phyloP scores from a whole-genome alignment of 2,888 invertebrate genomes.

The Fragum fragum region DNA sequence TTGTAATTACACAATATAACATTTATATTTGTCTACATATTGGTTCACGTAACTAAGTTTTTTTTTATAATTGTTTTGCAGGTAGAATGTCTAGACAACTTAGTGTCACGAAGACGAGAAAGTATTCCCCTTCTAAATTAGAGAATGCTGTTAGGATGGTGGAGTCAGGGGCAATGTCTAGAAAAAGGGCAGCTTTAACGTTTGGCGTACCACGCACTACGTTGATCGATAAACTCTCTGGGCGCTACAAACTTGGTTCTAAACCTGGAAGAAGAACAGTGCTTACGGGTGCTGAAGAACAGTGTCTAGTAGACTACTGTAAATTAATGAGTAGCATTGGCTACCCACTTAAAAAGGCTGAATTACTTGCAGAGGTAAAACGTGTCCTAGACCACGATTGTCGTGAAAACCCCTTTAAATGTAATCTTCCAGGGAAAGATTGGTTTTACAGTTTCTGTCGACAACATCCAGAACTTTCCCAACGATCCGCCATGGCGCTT shows the following conservation, averaged over 20 bases:
- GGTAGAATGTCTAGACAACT: conserved; percentile 15
- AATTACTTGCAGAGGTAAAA: conserved; percentile 33
- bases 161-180: conserved; percentile 12
- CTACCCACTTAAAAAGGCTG: conserved; percentile 29
- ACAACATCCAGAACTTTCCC: conserved; percentile 13
- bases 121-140: conserved; percentile 36
- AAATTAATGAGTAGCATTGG: conserved; percentile 35
- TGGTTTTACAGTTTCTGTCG: conserved; percentile 29
- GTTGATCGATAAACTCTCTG: conserved; percentile 29
- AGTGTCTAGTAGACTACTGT: conserved; percentile 20
- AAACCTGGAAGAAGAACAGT: conserved; percentile 17
- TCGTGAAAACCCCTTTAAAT: conserved; percentile 23
- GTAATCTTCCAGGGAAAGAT: conserved; percentile 33
- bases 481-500: conserved; percentile 19
- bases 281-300: conserved; percentile 30
- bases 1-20: too few species aligned
- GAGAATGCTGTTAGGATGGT: conserved; percentile 27
- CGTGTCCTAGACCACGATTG: conserved; percentile 28
- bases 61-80: too few species aligned
- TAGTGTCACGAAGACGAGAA: conserved; percentile 14
- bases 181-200: conserved; percentile 22
- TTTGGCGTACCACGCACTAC: conserved; percentile 35
- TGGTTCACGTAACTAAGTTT: too few species aligned
- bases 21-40: too few species aligned
- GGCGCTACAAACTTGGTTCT: conserved; percentile 3